Evolutionary conservation across 2,888 invertebrate genomes (phyloP), one percentile per base, ranked within the genome.

Genomic region (Crossocerus cetratus): DNA sequence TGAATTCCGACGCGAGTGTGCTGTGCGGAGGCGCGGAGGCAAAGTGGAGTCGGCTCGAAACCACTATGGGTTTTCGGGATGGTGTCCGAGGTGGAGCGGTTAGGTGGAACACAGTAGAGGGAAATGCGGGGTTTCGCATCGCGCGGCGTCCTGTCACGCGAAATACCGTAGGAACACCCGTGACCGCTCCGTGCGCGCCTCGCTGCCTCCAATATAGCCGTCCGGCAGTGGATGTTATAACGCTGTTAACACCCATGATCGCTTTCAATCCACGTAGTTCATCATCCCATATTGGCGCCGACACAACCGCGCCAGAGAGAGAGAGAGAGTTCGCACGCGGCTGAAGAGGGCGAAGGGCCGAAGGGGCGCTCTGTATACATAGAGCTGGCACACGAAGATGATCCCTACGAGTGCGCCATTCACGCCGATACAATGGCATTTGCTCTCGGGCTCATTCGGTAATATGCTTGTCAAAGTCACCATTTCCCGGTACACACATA

Each of bases 261-360:
- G 88, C 86, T 89, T 89, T 89, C 88, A 88, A 89, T 90, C 87
- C 89, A 78, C 85, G 86, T 83, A 87, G 89, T 90, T 89, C 89
- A 90, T 90, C 89, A 88, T 88, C 77, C 77, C 81, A 76, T 86
- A 88, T 88, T 86, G 86, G 83, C 71, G 77, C 66, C 60, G 58
- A 71, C 62, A 56, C 44, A 22, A 49, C 32, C 13, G 23, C 18
- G 57, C n/a, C 22, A 63, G 66, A 42, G 58, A 23, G 63, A 60
- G 53, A 63, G 66, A 42, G 58, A 23, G 63, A 60, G 53, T 57
- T 44, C 18, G 43, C 18, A 18, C 22, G 56, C 0, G 3, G 21
- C 23, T 32, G 18, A 43, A 11, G 21, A 61, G n/a, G 63, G 32
- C 42, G 14, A 45, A 45, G 45, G 49, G 56, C 21, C 58, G 54